Percentiles rank a stretch among this genome's conserved stretches.
Conservation (phyloP, 2,888 invertebrate genomes). For the Andrena marginata region DNA sequence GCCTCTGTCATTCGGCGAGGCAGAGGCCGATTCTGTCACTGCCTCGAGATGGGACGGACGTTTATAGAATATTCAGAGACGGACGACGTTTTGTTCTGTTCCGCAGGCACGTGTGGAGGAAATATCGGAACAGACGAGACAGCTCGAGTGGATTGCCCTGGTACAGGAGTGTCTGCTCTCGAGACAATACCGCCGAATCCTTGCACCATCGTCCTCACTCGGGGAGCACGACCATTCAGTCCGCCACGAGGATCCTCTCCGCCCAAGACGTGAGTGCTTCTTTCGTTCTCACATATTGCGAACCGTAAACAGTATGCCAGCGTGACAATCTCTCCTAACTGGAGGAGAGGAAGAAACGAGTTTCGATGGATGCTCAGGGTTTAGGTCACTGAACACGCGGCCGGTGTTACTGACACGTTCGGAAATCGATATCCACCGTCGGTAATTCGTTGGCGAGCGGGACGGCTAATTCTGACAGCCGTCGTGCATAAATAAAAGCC, state of each 20-base stretch:
- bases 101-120: conserved; percentile 86
- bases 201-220: conserved; percentile 80
- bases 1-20: not conserved
- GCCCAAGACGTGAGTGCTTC: conserved; percentile 81
- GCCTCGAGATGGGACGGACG: not conserved
- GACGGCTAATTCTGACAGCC: conserved; percentile 46
- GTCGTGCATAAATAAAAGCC: conserved; percentile 54
- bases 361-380: conserved; percentile 37
- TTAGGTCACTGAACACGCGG: conserved; percentile 49
- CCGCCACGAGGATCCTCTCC: conserved; percentile 81
- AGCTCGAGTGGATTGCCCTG: conserved; percentile 81
- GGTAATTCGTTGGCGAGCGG: conserved; percentile 41
- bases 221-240: conserved; percentile 78
- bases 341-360: not conserved
- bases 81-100: conserved; percentile 9
- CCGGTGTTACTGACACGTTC: conserved; percentile 32
- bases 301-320: not conserved
- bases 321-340: not conserved
- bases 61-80: conserved; percentile 2
- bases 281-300: not conserved
- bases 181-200: conserved; percentile 79
- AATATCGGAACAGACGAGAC: conserved; percentile 86
- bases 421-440: conserved; percentile 53
- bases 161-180: conserved; percentile 80
- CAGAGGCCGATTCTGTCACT: not conserved